Evolutionary conservation across 2,113 vertebrate species (phyloP).

Genomic region (Pseudopodoces humilis): DNA sequence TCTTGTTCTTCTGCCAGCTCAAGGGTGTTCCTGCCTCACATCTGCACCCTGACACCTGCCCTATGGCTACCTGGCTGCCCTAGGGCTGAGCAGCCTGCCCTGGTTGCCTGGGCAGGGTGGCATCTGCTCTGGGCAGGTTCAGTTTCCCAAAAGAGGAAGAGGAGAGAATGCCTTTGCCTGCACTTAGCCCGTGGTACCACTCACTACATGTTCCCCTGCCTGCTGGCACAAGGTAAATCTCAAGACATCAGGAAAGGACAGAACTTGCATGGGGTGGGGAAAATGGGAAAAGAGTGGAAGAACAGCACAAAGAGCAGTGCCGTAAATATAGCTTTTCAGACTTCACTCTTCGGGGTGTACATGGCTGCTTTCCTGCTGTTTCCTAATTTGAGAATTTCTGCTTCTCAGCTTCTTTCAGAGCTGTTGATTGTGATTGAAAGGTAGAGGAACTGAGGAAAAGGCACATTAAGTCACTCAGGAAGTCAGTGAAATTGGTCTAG

Average conservation of each 20-base stretch:
- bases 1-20: neutral
- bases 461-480: neutral
- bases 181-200: neutral
- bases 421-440: neutral
- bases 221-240: neutral
- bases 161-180: neutral
- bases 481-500: neutral
- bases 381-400: neutral
- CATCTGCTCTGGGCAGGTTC: neutral
- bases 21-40: neutral
- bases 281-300: neutral
- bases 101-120: neutral
- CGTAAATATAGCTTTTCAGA: neutral
- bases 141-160: neutral
- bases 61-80: too few relatives aligned
- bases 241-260: neutral
- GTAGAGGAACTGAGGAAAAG: neutral
- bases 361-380: neutral
- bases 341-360: fast-evolving
- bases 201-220: neutral
- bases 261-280: neutral
- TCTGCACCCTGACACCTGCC: neutral
- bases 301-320: neutral
- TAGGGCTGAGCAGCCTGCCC: neutral
- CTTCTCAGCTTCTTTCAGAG: neutral